Conservation (phyloP, 2,113 vertebrate species). For the Romanogobio albipinnatus region DNA sequence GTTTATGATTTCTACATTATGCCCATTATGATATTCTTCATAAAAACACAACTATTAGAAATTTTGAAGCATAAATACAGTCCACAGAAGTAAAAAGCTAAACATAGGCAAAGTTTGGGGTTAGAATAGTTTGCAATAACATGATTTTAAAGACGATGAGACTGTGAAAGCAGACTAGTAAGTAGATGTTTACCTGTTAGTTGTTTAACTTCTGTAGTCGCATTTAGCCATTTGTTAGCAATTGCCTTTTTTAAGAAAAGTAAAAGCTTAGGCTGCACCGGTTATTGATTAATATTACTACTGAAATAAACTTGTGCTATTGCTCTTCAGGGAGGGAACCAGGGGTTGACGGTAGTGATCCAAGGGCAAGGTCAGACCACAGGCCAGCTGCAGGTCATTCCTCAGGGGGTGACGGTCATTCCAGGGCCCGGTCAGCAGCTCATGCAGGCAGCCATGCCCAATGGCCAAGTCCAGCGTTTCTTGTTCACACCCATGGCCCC, state of each 20-base stretch:
- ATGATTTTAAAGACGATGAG: too few species aligned
- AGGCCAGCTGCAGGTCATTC: slow-evolving; percentile 96
- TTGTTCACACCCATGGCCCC: slow-evolving; percentile 91
- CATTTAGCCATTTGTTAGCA: too few species aligned
- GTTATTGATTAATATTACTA: neutral
- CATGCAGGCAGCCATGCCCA: slow-evolving; percentile 99
- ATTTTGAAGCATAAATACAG: neutral
- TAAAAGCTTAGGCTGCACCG: neutral
- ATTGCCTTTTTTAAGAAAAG: too few species aligned
- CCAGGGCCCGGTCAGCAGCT: slow-evolving; percentile 95
- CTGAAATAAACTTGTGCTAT: neutral
- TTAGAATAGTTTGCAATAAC: too few species aligned
- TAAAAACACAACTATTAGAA: neutral
- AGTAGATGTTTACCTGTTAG: too few species aligned
- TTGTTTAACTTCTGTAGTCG: too few species aligned
- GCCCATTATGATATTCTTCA: neutral
- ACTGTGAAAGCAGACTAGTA: too few species aligned
- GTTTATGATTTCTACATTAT: neutral
- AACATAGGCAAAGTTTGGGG: too few species aligned
- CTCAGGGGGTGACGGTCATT: slow-evolving; percentile 92
- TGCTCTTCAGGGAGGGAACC: slow-evolving; percentile 79
- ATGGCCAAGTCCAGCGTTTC: slow-evolving; percentile 95
- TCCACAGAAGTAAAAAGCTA: neutral
- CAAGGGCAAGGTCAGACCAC: slow-evolving; percentile 98
- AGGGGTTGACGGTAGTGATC: slow-evolving; percentile 96